Percentiles rank a stretch among this genome's conserved stretches.
These are phyloP conservation scores for Calidris pugnax DNA, from an alignment of 2,113 vertebrate species.

Conservation along the genomic window DNA sequence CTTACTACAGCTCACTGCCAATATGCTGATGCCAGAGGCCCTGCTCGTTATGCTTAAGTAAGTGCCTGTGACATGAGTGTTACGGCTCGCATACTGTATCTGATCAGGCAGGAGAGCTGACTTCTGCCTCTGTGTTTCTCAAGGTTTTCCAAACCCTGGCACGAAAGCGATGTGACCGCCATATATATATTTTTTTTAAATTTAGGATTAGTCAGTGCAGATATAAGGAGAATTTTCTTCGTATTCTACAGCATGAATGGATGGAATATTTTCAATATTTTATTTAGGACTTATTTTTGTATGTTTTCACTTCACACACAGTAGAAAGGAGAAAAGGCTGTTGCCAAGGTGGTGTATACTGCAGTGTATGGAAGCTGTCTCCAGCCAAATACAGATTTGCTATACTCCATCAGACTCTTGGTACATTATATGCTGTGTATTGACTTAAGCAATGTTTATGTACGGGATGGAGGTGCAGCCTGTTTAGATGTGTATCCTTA, in stretches of 20 bases:
- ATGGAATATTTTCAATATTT: neutral
- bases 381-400: neutral
- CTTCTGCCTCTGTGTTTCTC: neutral
- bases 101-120: neutral
- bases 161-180: neutral
- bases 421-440: neutral
- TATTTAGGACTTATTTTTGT: neutral
- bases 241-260: neutral
- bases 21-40: constrained; percentile 14
- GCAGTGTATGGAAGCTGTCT: neutral
- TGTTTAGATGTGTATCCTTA: neutral
- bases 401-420: neutral
- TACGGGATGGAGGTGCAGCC: neutral
- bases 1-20: neutral
- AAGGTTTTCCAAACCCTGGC: neutral
- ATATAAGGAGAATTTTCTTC: neutral
- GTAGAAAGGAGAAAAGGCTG: neutral
- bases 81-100: neutral
- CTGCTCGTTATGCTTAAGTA: neutral
- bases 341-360: neutral
- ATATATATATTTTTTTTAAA: neutral
- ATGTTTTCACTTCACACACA: neutral
- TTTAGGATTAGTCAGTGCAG: neutral
- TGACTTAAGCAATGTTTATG: neutral
- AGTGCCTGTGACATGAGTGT: neutral